Percentiles rank a stretch among this genome's conserved stretches.
phyloP scores from a whole-genome alignment of 2,888 invertebrate species.

The Luperina nickerlii region DNA sequence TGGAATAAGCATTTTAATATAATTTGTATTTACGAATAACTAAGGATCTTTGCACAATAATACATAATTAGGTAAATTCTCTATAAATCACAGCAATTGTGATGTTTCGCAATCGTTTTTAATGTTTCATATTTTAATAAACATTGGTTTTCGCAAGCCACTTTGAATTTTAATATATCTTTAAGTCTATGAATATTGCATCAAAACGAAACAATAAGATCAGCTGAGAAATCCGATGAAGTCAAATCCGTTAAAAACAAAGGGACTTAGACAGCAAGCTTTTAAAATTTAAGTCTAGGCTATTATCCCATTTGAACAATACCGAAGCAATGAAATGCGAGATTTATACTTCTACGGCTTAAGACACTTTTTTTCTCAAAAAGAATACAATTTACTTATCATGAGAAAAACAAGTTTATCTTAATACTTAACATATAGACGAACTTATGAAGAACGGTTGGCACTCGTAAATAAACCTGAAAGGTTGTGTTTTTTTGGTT shows the following conservation, averaged over 20 bases:
- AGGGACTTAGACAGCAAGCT: slow-evolving; percentile 64
- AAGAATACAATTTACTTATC: background rate
- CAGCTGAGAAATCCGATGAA: slow-evolving; percentile 65
- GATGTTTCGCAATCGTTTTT: background rate
- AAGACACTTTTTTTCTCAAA: background rate
- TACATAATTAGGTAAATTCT: background rate
- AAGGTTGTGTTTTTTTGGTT: background rate
- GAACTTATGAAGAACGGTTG: background rate
- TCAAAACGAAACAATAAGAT: slow-evolving; percentile 61
- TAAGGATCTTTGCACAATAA: background rate
- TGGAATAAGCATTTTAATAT: background rate
- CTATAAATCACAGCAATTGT: background rate
- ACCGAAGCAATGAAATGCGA: slow-evolving; percentile 50
- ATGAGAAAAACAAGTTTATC: background rate
- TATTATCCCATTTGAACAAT: slow-evolving; percentile 66
- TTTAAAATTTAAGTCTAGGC: slow-evolving; percentile 70
- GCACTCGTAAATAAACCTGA: background rate
- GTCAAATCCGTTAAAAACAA: slow-evolving; percentile 68
- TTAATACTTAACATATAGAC: background rate
- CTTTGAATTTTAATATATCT: slow-evolving; percentile 19
- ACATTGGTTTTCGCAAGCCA: slow-evolving; percentile 12
- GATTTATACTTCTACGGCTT: background rate
- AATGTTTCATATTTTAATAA: background rate
- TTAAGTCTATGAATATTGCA: slow-evolving; percentile 56
- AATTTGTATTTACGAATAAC: background rate